A percentile compares a stretch with the other conserved stretches of the same genome.
phyloP scores from a whole-genome alignment of 2,888 invertebrate species.

The Trilocha varians region DNA sequence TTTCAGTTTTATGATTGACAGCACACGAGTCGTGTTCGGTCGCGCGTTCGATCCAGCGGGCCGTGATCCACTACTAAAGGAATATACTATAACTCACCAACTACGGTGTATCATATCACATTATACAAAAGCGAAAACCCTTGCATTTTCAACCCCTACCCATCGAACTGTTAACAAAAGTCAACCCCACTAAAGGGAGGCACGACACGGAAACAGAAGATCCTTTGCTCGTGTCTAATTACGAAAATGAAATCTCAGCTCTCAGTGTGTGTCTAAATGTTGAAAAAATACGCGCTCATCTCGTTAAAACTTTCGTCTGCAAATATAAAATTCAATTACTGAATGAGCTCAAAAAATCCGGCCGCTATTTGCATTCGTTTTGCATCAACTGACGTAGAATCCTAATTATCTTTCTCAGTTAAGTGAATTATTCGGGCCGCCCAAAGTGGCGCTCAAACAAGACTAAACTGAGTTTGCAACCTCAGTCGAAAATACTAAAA shows the following conservation, averaged over 20 bases:
- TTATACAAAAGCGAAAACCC: slow-evolving; percentile 34
- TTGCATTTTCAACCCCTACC: slow-evolving; percentile 28
- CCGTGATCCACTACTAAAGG: slow-evolving; percentile 58
- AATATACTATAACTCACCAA: slow-evolving; percentile 43
- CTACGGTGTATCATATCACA: slow-evolving; percentile 46
- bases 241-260: slow-evolving; percentile 40
- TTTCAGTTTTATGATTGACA: slow-evolving; percentile 70
- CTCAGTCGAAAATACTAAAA: slow-evolving; percentile 72
- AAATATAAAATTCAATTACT: slow-evolving; percentile 71
- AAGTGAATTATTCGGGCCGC: slow-evolving; percentile 71
- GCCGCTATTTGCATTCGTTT: slow-evolving; percentile 69
- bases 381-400: slow-evolving; percentile 71
- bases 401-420: slow-evolving; percentile 73
- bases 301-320: slow-evolving; percentile 66
- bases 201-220: slow-evolving; percentile 7
- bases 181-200: slow-evolving; percentile 18
- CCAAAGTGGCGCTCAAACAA: slow-evolving; percentile 69
- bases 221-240: slow-evolving; percentile 31
- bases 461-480: slow-evolving; percentile 67
- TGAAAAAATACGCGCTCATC: slow-evolving; percentile 45
- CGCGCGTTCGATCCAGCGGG: slow-evolving; percentile 58
- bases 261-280: slow-evolving; percentile 46
- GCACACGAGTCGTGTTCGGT: slow-evolving; percentile 66
- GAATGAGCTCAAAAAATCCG: slow-evolving; percentile 69
- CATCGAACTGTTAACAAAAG: slow-evolving; percentile 32